phyloP scores from a whole-genome alignment of 2,888 invertebrate species.

The Dione vanillae region DNA sequence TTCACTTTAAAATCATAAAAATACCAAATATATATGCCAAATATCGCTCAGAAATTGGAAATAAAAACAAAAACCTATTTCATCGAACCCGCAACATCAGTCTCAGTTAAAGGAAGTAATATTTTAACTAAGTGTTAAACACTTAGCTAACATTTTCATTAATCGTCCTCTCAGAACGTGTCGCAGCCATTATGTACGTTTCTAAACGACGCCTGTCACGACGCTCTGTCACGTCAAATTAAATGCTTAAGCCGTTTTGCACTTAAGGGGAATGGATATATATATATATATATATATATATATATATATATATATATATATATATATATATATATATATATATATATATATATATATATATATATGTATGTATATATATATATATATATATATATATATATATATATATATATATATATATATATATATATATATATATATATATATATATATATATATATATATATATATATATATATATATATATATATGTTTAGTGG shows the following conservation, averaged over 20 bases:
- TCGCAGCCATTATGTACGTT: constrained; percentile 33
- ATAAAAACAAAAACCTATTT: not conserved
- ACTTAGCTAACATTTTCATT: constrained; percentile 11
- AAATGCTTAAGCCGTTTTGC: constrained; percentile 22
- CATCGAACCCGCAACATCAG: not conserved
- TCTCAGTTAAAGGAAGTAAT: not conserved
- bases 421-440: too few species aligned
- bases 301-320: too few species aligned
- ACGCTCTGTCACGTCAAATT: constrained; percentile 38
- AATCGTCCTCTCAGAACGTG: constrained; percentile 18
- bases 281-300: not conserved
- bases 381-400: too few species aligned
- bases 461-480: too few species aligned
- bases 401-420: too few species aligned
- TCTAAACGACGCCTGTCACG: constrained; percentile 37
- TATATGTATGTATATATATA: too few species aligned
- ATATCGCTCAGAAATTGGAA: not conserved
- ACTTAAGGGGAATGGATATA: constrained; percentile 10
- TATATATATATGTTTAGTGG: too few species aligned
- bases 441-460: too few species aligned
- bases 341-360: too few species aligned
- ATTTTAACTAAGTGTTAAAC: not conserved
- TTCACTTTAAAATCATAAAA: too few species aligned
- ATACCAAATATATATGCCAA: too few species aligned
- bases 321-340: too few species aligned